Evolutionary conservation across 37 sponge, comb jelly and placozoan species (phyloP).

Genomic region (Chondrilla cf. caribensis): DNA sequence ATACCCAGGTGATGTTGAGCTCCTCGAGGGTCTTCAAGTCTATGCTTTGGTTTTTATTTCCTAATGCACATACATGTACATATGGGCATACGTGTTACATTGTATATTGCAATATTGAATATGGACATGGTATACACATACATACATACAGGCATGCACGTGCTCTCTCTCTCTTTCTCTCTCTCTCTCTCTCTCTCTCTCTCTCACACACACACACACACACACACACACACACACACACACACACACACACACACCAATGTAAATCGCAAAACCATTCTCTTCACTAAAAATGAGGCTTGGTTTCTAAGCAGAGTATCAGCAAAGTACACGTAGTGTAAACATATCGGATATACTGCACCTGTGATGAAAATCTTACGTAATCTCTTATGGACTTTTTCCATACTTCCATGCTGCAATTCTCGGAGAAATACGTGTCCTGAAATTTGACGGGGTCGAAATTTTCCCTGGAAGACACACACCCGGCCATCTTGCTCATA

Average conservation of each 20-base stretch:
- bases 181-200: no score
- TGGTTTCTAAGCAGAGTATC: neutral
- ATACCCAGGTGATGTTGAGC: slow-evolving; percentile 30
- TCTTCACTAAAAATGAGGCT: neutral
- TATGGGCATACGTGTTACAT: no score
- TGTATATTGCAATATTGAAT: no score
- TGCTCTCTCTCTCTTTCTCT: no score
- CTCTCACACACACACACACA: no score
- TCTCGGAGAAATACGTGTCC: neutral
- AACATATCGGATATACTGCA: no score
- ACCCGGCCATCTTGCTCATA: neutral
- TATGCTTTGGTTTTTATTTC: slow-evolving; percentile 33
- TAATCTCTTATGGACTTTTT: neutral
- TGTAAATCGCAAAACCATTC: slow-evolving; percentile 4
- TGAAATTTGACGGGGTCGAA: neutral
- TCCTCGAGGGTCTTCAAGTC: slow-evolving; percentile 33
- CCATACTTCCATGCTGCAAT: neutral
- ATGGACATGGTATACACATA: no score
- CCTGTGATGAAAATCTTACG: neutral
- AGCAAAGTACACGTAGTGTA: no score
- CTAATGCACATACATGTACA: no score
- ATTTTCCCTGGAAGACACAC: neutral
- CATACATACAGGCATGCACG: no score
- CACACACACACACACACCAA: no score
- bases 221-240: no score